These are phyloP conservation scores for Margaritifera margaritifera DNA, from an alignment of 2,888 invertebrate species.

Conservation along the genomic window DNA sequence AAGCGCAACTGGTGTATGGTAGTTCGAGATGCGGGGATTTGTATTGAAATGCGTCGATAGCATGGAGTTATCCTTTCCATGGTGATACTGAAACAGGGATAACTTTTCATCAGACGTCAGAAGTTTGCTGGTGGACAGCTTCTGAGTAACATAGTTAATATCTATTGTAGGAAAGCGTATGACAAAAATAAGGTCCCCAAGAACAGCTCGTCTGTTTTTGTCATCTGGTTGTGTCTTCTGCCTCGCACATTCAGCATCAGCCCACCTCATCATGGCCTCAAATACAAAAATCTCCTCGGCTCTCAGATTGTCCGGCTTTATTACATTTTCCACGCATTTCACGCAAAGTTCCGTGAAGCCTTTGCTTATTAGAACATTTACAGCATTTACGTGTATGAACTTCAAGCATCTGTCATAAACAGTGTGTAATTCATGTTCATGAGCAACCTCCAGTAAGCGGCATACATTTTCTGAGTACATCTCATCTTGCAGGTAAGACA, in stretches of 20 bases:
- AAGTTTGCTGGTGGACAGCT: slow-evolving; percentile 21
- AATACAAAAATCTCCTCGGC: slow-evolving; percentile 31
- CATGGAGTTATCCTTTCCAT: slow-evolving; percentile 15
- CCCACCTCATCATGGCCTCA: slow-evolving; percentile 27
- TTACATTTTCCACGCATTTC: slow-evolving; percentile 25
- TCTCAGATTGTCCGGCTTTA: slow-evolving; percentile 28
- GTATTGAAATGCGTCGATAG: slow-evolving; percentile 16
- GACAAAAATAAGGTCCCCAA: slow-evolving; percentile 17
- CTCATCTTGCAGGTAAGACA: slow-evolving; percentile 22
- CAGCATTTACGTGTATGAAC: slow-evolving; percentile 32
- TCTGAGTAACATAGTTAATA: slow-evolving; percentile 18
- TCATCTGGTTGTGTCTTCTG: slow-evolving; percentile 17
- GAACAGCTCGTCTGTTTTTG: slow-evolving; percentile 19
- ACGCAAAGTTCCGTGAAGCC: slow-evolving; percentile 23
- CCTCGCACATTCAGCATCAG: slow-evolving; percentile 25
- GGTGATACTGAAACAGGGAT: slow-evolving; percentile 26
- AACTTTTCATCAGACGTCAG: slow-evolving; percentile 28
- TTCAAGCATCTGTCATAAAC: slow-evolving; percentile 22
- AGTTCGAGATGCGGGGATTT: slow-evolving; percentile 1
- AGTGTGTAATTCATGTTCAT: slow-evolving; percentile 12
- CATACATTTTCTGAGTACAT: slow-evolving; percentile 32
- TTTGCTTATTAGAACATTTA: slow-evolving; percentile 18
- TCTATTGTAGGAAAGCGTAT: slow-evolving; percentile 27
- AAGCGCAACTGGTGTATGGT: too few species aligned
- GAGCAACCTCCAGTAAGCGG: slow-evolving; percentile 22